A percentile compares a stretch with the other conserved stretches of the same genome.
These are phyloP conservation scores for Ectemnius lituratus DNA, from an alignment of 2,888 invertebrate species.

Conservation along the genomic window DNA sequence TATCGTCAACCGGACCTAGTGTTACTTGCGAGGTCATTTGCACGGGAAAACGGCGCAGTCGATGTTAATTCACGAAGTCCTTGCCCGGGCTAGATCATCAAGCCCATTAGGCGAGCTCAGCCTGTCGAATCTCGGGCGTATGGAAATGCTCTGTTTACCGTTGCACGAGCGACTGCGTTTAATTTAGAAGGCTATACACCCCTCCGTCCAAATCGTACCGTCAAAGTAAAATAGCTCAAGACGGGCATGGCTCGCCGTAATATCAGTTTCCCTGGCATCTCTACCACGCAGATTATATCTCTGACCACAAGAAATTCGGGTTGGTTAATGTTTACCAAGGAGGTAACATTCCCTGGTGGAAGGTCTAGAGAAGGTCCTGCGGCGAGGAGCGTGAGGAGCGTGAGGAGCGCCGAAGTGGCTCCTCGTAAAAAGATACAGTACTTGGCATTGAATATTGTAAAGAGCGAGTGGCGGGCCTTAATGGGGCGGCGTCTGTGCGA, in stretches of 20 bases:
- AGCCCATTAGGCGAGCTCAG: constrained; percentile 62
- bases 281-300: background rate
- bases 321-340: background rate
- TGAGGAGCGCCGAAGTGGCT: too few relatives aligned
- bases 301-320: background rate
- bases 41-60: constrained; percentile 56
- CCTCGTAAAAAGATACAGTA: too few relatives aligned
- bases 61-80: constrained; percentile 62
- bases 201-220: constrained; percentile 38
- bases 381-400: too few relatives aligned
- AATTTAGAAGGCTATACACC: constrained; percentile 52
- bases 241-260: constrained; percentile 32
- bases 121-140: constrained; percentile 58
- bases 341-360: too few relatives aligned
- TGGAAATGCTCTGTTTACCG: constrained; percentile 68
- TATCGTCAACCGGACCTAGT: background rate
- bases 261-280: constrained; percentile 12
- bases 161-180: constrained; percentile 63
- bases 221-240: constrained; percentile 40
- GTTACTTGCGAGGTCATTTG: constrained; percentile 55
- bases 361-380: too few relatives aligned
- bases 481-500: background rate
- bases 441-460: background rate
- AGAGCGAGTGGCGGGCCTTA: background rate
- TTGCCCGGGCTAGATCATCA: constrained; percentile 59